phyloP scores from a whole-genome alignment of 37 sponge, comb jelly and placozoan genomes.

The Ianthella basta region DNA sequence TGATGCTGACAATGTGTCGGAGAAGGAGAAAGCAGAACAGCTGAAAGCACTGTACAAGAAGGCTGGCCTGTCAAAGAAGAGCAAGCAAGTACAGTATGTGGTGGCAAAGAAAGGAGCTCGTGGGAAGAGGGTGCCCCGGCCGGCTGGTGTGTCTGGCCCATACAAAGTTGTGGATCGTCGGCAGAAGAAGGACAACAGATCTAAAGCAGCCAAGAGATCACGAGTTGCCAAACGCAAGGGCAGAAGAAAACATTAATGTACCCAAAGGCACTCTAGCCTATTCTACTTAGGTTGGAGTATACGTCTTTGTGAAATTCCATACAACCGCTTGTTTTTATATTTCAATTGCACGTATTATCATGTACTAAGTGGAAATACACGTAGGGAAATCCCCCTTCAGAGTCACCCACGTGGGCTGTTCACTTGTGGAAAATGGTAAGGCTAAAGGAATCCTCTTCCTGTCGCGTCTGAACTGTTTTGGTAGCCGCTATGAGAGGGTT shows the following conservation, averaged over 20 bases:
- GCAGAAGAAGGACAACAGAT: constrained; percentile 95
- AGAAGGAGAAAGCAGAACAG: constrained; percentile 82
- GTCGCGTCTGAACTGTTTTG: not conserved
- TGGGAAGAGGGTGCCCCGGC: constrained; percentile 72
- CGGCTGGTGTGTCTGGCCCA: constrained; percentile 87
- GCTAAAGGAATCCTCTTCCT: not conserved
- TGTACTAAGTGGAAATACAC: no score
- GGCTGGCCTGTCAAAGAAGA: constrained; percentile 67
- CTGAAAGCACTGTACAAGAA: constrained; percentile 83
- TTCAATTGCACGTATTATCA: no score
- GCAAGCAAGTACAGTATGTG: constrained; percentile 87
- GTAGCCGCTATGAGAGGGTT: not conserved
- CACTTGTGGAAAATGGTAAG: not conserved
- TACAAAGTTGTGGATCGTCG: constrained; percentile 94
- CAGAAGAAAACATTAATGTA: no score
- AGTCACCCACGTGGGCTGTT: not conserved
- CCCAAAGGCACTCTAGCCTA: no score
- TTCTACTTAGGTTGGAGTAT: no score
- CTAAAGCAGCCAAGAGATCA: not conserved
- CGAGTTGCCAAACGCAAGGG: no score
- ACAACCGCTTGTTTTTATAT: no score
- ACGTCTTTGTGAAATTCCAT: no score
- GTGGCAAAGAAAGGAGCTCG: constrained; percentile 83
- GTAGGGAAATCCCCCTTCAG: not conserved
- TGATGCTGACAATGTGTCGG: constrained; percentile 64